phyloP scores from a whole-genome alignment of 2,888 invertebrate genomes.

The Orchestes rusci region DNA sequence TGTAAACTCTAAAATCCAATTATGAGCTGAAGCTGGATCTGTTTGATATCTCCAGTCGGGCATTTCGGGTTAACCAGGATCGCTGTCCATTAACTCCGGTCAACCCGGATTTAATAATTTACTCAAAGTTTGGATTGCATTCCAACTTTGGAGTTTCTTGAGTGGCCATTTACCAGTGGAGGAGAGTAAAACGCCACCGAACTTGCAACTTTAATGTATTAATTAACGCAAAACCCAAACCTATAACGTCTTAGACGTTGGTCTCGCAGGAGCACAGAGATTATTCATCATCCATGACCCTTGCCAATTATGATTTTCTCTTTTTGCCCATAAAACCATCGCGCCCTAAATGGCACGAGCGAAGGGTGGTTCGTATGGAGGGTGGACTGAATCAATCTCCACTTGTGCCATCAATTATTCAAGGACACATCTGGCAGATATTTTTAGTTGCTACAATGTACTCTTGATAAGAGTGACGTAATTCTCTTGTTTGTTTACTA shows the following conservation, averaged over 20 bases:
- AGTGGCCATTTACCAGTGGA: too few species aligned
- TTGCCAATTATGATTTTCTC: too few species aligned
- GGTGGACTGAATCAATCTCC: constrained; percentile 39
- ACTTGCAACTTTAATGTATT: constrained; percentile 20
- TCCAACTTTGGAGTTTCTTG: constrained; percentile 1
- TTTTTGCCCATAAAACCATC: constrained; percentile 21
- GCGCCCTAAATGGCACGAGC: constrained; percentile 15
- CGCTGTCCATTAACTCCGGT: constrained; percentile 25
- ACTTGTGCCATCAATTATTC: constrained; percentile 43
- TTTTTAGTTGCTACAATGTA: too few species aligned
- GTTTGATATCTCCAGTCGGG: constrained; percentile 21
- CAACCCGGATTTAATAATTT: constrained; percentile 23
- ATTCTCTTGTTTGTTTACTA: too few species aligned
- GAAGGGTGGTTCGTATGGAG: constrained; percentile 25
- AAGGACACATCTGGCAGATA: constrained; percentile 41
- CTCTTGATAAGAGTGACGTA: too few species aligned
- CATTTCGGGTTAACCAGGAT: constrained; percentile 24
- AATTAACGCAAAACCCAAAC: constrained; percentile 20
- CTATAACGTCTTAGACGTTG: constrained; percentile 16
- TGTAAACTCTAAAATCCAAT: constrained; percentile 23
- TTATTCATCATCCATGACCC: too few species aligned
- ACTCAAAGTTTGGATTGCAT: constrained; percentile 25
- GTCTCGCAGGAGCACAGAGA: constrained; percentile 14
- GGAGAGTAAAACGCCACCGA: background rate
- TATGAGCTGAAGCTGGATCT: constrained; percentile 20